Base-by-base conservation (phyloP, 2,888 invertebrate species). In the Agrotis exclamationis region DNA sequence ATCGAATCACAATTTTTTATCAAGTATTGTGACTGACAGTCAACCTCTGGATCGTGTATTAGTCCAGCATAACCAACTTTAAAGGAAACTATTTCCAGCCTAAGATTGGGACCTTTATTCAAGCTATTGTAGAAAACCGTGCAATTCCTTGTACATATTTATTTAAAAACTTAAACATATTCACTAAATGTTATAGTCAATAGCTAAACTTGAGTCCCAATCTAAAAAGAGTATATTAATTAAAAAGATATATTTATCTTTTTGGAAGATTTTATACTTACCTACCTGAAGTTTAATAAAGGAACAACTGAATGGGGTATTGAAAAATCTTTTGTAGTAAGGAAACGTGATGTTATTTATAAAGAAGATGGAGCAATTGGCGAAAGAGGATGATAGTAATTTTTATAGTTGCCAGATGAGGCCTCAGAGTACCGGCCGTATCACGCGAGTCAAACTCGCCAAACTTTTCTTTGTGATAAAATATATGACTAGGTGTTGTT, bases 401-500 rank as follows among this genome's bases (percentile, higher is more conserved):
- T 67, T 69, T 67, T 64, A 58, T 58, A 73, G 77, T 83, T 83
- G 83, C 83, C 83, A 84, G 69, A 68, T 58, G 70, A 62, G 85
- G 85, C 83, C 83, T 81, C 76, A 59, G 20, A 74, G 50, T 70
- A 78, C 67, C 72, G 85, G 80, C 78, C 83, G 80, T 75, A 63
- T 87, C 84, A 72, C 72, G 88, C 81, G 91, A 91, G 94, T 93
- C 6, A 87, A 86, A 94, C 93, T 93, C 89, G 86, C 85, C 82
- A 79, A 73, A 80, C 86, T 82, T 88, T 89, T 86, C 85, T 89
- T 90, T 93, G 93, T 93, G 93, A 93, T 94, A 93, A 88, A 86
- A 65, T 86, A 77, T 68, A 82, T 86, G 81, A 69, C 33, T 85
- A 84, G 76, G 72, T 80, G 79, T 81, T 81, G 70, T 80, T 85